phyloP scores from a whole-genome alignment of 2,888 invertebrate genomes.

The Hermodice carunculata region DNA sequence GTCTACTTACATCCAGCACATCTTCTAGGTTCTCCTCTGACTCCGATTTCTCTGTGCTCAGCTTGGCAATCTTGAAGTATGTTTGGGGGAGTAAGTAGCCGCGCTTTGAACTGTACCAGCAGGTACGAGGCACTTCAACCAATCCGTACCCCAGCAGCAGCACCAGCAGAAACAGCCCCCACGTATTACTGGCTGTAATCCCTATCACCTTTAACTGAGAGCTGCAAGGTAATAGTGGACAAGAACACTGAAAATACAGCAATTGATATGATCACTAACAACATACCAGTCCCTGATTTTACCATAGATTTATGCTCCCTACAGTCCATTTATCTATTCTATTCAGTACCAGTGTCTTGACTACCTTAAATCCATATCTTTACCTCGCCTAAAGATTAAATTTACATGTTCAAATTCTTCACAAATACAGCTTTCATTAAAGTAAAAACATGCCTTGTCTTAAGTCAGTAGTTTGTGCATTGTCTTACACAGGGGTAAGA shows the following conservation, averaged over 20 bases:
- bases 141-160: slow-evolving; percentile 93
- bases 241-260: slow-evolving; percentile 40
- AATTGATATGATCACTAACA: no score
- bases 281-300: no score
- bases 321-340: no score
- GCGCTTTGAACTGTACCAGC: slow-evolving; percentile 92
- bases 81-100: slow-evolving; percentile 87
- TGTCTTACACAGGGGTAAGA: no score
- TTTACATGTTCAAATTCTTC: no score
- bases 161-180: slow-evolving; percentile 96
- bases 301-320: no score
- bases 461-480: no score
- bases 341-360: no score
- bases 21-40: slow-evolving; percentile 97
- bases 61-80: slow-evolving; percentile 94
- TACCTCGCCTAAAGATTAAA: no score
- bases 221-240: slow-evolving; percentile 71
- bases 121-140: slow-evolving; percentile 89
- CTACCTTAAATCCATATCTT: no score
- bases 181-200: slow-evolving; percentile 98
- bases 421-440: no score
- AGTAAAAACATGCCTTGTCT: no score
- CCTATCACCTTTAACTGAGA: slow-evolving; percentile 95
- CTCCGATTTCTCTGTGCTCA: slow-evolving; percentile 95
- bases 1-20: slow-evolving; percentile 84